phyloP scores from a whole-genome alignment of 1,140 invertebrate genomes.

The Melipona quadrifasciata region DNA sequence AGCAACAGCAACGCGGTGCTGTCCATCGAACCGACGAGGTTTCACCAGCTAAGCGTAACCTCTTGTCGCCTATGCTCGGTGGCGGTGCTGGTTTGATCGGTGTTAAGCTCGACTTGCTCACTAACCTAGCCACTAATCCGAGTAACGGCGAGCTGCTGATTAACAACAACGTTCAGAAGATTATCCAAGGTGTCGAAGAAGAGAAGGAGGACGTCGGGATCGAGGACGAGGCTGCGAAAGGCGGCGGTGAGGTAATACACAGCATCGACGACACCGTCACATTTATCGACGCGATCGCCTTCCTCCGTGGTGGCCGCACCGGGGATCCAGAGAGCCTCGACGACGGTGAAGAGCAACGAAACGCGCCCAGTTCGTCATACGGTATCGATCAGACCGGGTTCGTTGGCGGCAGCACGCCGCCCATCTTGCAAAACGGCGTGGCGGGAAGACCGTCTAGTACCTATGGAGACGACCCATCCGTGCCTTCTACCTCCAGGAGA shows the following conservation, averaged over 20 bases:
- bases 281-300: constrained; percentile 31
- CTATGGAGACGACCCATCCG: constrained; percentile 64
- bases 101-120: constrained; percentile 71
- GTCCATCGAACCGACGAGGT: constrained; percentile 41
- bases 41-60: constrained; percentile 59
- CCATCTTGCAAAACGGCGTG: constrained; percentile 59
- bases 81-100: constrained; percentile 54
- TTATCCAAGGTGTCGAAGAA: neutral
- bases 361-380: constrained; percentile 30
- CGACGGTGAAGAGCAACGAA: constrained; percentile 39
- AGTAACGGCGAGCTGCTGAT: constrained; percentile 64
- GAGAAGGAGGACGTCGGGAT: constrained; percentile 11
- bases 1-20: constrained; percentile 18
- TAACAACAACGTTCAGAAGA: constrained; percentile 56
- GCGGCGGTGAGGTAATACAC: constrained; percentile 54
- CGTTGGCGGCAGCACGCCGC: constrained; percentile 37
- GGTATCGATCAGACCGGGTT: constrained; percentile 44
- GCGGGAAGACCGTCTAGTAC: constrained; percentile 56
- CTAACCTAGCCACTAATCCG: constrained; percentile 72
- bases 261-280: constrained; percentile 15
- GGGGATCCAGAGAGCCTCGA: constrained; percentile 32
- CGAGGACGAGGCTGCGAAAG: neutral
- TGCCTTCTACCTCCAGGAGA: constrained; percentile 73
- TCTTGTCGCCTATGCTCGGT: constrained; percentile 47
- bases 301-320: constrained; percentile 33